Evolutionary conservation across 2,888 invertebrate genomes (phyloP).

Genomic region (Deilephila porcellus): DNA sequence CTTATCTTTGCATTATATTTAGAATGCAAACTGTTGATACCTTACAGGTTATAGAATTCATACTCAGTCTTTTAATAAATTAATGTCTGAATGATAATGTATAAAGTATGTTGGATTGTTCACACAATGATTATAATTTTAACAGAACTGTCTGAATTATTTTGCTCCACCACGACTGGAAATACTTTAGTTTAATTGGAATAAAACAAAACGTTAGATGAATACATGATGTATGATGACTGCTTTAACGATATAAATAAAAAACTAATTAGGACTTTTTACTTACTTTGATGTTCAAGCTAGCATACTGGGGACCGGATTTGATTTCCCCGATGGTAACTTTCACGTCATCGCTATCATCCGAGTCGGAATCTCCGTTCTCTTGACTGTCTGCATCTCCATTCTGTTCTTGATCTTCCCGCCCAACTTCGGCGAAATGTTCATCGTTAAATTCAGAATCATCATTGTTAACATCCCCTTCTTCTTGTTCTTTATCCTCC

Average conservation of each 20-base stretch:
- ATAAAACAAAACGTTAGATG: too few species aligned
- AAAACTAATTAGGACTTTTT: neutral
- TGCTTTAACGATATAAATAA: neutral
- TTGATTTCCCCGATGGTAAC: conserved; percentile 97
- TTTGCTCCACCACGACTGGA: too few species aligned
- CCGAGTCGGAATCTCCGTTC: conserved; percentile 86
- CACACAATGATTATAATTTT: too few species aligned
- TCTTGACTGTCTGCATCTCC: conserved; percentile 80
- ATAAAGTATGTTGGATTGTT: too few species aligned
- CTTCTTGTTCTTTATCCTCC: conserved; percentile 73
- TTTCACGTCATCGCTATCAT: conserved; percentile 94
- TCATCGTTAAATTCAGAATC: conserved; percentile 80
- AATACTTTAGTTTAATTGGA: too few species aligned
- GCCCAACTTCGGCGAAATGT: conserved; percentile 77
- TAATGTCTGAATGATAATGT: too few species aligned
- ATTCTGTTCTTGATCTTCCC: conserved; percentile 69
- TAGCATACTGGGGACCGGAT: conserved; percentile 89
- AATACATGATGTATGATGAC: too few species aligned
- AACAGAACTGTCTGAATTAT: too few species aligned
- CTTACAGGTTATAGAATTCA: too few species aligned
- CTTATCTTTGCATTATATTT: too few species aligned
- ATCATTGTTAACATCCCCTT: conserved; percentile 78
- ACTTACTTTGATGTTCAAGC: conserved; percentile 88
- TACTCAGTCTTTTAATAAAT: too few species aligned
- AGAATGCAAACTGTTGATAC: too few species aligned